phyloP scores from a whole-genome alignment of 2,797 vertebrate genomes.

The Anguilla anguilla region DNA sequence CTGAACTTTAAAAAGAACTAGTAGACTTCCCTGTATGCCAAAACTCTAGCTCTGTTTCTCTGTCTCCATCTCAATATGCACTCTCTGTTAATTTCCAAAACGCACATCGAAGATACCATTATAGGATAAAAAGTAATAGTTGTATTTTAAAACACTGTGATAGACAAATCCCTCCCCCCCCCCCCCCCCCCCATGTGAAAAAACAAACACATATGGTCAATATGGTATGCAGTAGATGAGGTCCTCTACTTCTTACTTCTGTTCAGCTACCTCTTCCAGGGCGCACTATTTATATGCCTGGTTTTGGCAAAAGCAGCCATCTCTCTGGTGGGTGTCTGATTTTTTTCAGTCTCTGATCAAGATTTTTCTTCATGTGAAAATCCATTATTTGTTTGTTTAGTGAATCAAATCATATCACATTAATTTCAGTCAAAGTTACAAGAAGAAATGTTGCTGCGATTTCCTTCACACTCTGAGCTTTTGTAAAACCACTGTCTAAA shows the following conservation, averaged over 20 bases:
- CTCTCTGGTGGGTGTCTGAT: not conserved
- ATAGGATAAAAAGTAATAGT: not conserved
- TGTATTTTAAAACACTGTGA: not conserved
- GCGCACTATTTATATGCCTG: not conserved
- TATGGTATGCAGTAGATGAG: not conserved
- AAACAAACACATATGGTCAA: not conserved
- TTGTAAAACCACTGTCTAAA: not conserved
- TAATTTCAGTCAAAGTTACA: not conserved
- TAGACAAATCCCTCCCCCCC: not conserved
- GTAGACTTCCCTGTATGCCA: not conserved
- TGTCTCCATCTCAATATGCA: not conserved
- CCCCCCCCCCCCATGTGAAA: not conserved
- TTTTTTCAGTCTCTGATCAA: not conserved
- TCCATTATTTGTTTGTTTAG: not conserved
- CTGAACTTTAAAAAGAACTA: not conserved
- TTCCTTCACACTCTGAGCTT: not conserved
- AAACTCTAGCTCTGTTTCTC: not conserved
- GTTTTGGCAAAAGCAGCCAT: not conserved
- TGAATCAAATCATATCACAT: not conserved
- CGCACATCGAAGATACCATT: not conserved
- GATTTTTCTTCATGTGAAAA: not conserved
- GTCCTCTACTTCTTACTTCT: not conserved
- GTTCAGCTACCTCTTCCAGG: not conserved
- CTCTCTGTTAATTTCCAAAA: not conserved
- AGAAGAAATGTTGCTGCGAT: not conserved